Evolutionary conservation across 2,797 vertebrate genomes (phyloP).

Genomic region (Sebastes oblongus): DNA sequence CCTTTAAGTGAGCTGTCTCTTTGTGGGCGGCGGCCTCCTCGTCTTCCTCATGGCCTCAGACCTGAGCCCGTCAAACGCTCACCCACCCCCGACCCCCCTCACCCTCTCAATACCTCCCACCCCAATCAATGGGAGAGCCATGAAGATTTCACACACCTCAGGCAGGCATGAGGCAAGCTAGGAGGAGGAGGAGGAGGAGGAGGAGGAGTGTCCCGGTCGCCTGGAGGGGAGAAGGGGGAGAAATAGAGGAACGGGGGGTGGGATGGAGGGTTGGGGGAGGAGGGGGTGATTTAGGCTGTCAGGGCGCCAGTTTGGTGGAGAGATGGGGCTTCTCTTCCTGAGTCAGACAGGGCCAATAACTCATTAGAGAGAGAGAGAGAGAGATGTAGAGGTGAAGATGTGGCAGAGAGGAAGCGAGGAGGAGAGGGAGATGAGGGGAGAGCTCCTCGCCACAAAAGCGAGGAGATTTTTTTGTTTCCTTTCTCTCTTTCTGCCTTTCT

Average conservation of each 20-base stretch:
- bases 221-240: neutral
- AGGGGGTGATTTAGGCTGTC: conserved; percentile 70
- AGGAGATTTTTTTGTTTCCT: conserved; percentile 22
- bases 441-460: conserved; percentile 22
- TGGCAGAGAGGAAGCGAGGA: conserved; percentile 34
- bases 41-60: conserved; percentile 48
- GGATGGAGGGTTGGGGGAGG: neutral
- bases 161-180: conserved; percentile 42
- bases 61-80: conserved; percentile 41
- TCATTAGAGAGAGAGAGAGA: conserved; percentile 69
- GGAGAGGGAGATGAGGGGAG: conserved; percentile 40
- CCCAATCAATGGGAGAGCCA: conserved; percentile 68
- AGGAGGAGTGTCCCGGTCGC: conserved; percentile 49
- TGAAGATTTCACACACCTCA: conserved; percentile 76
- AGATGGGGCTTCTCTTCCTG: conserved; percentile 76
- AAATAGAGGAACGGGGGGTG: neutral
- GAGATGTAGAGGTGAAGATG: conserved; percentile 55
- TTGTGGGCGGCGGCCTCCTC: conserved; percentile 51
- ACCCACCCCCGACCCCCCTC: neutral
- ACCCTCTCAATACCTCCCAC: conserved; percentile 33
- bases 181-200: neutral
- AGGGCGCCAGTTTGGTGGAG: conserved; percentile 70
- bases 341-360: conserved; percentile 78
- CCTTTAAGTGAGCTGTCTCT: conserved; percentile 72
- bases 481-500: conserved; percentile 23